Evolutionary conservation across 2,888 invertebrate genomes (phyloP), one percentile per base, ranked within the genome.

Genomic region (Melieria picta): DNA sequence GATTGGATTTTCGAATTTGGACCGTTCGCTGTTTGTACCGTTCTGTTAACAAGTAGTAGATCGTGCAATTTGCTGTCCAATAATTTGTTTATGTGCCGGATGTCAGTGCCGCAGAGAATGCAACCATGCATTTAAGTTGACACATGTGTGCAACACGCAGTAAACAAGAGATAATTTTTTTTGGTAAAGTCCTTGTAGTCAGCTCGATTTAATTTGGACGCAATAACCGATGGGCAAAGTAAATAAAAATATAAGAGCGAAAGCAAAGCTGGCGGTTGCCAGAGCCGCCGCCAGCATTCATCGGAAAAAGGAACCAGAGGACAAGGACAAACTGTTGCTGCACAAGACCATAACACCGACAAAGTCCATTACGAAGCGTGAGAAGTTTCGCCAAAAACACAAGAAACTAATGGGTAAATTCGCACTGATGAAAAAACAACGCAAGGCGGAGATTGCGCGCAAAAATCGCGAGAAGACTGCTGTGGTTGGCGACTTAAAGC

Each of bases 341-440:
- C 80, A 80, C 72, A 84, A 81, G 66, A 81, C 83, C 0, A 70
- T 80, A n/a, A 75, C 81, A 5, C 69, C 71, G 0, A 83, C 80
- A 43, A 82, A 80, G 45, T 78, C 74, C 9, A 79, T 72, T 52
- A 83, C 78, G 30, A 86, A 86, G 70, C 85, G 84, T 64, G 84
- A 86, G 11, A 86, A 86, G 69, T 75, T 77, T 4, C 79, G 74
- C 4, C 72, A 77, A n/a, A 86, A 83, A 55, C 85, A 81, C 69
- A 82, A 81, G 57, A 81, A 81, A 46, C 75, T 86, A 0, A 67
- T 85, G 4, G 80, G 80, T 7, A 84, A 86, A 52, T 84, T 86
- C 42, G 77, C 76, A 3, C 73, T 82, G 2, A 70, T 79, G 0
- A 81, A 80, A 46, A 81, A 83, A 55, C 77, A 84, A 58, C 72